These are phyloP conservation scores for Amazonetta brasiliensis DNA, from an alignment of 2,797 vertebrate genomes.

Conservation along the genomic window DNA sequence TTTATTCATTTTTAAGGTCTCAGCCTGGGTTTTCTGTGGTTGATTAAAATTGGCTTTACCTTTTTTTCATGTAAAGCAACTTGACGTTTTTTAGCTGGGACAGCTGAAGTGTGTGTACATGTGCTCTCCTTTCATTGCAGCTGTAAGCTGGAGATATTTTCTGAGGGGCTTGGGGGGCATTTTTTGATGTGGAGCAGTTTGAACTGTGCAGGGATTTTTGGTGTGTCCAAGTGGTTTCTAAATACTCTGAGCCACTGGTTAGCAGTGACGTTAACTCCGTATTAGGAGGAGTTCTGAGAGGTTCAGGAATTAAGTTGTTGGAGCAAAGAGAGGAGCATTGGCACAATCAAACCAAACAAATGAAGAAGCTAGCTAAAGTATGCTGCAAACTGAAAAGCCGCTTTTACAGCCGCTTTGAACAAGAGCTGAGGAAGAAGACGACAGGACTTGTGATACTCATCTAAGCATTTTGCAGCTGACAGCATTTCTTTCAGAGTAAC, in stretches of 20 bases:
- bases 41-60: slow-evolving; percentile 60
- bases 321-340: neutral
- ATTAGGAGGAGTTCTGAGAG: neutral
- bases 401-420: neutral
- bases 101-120: neutral
- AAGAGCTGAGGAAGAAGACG: neutral
- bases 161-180: neutral
- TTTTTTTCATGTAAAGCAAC: slow-evolving; percentile 14
- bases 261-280: neutral
- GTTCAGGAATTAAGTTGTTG: neutral
- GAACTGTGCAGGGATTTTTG: neutral
- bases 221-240: neutral
- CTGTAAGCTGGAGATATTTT: neutral
- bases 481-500: neutral
- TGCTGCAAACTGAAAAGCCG: slow-evolving; percentile 16
- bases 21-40: slow-evolving; percentile 45
- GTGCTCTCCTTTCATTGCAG: neutral
- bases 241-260: neutral
- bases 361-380: slow-evolving; percentile 50
- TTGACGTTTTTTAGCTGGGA: neutral
- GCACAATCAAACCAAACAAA: slow-evolving; percentile 24
- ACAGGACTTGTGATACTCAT: neutral
- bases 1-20: neutral
- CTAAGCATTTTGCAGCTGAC: neutral
- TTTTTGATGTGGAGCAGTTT: neutral